Evolutionary conservation across 2,113 vertebrate species (phyloP).

Genomic region (Euleptes europaea): DNA sequence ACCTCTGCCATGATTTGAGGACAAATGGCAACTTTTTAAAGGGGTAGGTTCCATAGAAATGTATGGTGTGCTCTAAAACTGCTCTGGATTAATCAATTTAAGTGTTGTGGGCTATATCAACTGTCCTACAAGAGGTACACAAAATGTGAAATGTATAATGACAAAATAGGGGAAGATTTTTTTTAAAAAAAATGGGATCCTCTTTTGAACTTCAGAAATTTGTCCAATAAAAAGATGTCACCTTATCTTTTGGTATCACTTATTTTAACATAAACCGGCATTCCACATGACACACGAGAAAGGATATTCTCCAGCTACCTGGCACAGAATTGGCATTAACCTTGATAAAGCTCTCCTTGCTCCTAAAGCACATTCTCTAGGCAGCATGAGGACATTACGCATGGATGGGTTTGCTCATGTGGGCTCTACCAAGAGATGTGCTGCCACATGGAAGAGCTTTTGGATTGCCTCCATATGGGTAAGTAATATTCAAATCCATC

Average conservation of each 20-base stretch:
- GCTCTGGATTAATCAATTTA: conserved; percentile 15
- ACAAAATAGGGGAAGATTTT: conserved; percentile 13
- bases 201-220: conserved; percentile 34
- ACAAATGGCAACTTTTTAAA: background rate
- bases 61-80: conserved; percentile 19
- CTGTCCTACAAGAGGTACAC: conserved; percentile 10
- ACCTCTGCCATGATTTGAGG: background rate
- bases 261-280: conserved; percentile 9
- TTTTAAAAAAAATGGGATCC: conserved; percentile 7
- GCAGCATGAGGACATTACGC: background rate
- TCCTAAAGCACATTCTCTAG: background rate
- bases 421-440: no score
- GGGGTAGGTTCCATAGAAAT: conserved; percentile 9
- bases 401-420: background rate
- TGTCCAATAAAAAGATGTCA: conserved; percentile 38
- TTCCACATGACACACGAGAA: background rate
- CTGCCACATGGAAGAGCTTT: background rate
- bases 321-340: background rate
- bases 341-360: background rate
- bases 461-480: background rate
- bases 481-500: background rate
- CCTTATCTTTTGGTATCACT: conserved; percentile 22
- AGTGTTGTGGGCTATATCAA: background rate
- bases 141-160: conserved; percentile 36
- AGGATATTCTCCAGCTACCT: background rate